These are phyloP conservation scores for Macroglossus sobrinus DNA, from an alignment of 2,113 vertebrate species.

Conservation along the genomic window DNA sequence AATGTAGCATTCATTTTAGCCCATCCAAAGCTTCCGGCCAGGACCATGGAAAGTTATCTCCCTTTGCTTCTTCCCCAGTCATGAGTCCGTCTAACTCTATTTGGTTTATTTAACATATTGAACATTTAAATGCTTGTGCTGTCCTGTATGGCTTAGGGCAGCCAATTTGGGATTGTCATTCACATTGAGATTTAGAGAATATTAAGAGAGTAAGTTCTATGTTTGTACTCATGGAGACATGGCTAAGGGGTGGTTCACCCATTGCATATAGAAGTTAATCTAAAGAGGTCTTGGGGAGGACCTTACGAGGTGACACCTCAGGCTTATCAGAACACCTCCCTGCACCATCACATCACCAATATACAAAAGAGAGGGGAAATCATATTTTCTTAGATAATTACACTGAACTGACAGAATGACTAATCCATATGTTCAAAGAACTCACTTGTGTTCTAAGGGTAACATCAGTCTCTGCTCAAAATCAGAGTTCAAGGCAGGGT, in stretches of 20 bases:
- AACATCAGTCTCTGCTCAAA: neutral
- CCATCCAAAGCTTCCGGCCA: neutral
- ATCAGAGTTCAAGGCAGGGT: neutral
- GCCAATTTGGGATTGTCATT: neutral
- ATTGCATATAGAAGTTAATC: neutral
- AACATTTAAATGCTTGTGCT: neutral
- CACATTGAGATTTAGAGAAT: neutral
- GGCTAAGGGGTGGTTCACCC: neutral
- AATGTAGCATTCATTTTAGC: neutral
- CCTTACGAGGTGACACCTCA: conserved; percentile 43
- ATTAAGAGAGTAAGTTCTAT: neutral
- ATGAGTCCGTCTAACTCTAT: neutral
- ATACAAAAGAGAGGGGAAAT: neutral
- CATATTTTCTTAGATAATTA: conserved; percentile 14
- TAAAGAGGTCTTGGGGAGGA: neutral
- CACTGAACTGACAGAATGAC: neutral
- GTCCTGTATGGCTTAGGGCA: neutral
- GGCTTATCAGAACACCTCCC: conserved; percentile 46
- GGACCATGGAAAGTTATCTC: neutral
- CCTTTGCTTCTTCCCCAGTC: neutral
- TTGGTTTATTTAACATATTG: neutral
- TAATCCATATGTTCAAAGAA: neutral
- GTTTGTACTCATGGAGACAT: conserved; percentile 38
- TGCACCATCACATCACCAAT: neutral
- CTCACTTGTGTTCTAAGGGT: neutral